A percentile compares a stretch with the other conserved stretches of the same genome.
phyloP scores from a whole-genome alignment of 1,140 invertebrate species.

The Littorina saxatilis region DNA sequence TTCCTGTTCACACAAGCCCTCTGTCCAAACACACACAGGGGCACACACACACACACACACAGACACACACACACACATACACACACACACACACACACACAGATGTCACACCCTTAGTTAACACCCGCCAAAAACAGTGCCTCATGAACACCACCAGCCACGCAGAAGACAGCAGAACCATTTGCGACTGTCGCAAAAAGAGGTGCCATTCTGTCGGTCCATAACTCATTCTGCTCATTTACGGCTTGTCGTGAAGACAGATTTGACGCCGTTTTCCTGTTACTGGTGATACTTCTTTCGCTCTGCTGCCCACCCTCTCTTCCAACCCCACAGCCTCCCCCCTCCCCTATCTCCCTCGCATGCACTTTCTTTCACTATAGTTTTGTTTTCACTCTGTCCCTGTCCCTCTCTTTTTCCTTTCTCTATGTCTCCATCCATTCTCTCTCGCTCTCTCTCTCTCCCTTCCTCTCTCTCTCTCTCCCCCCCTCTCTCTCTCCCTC shows the following conservation, averaged over 20 bases:
- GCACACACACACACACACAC: neutral
- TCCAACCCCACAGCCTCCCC: too few relatives aligned
- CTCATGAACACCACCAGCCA: neutral
- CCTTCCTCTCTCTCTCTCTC: too few relatives aligned
- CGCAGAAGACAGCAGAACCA: neutral
- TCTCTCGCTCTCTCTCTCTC: neutral
- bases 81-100: neutral
- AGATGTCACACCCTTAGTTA: too few relatives aligned
- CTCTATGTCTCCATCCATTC: too few relatives aligned
- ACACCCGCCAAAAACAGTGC: too few relatives aligned
- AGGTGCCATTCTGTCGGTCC: neutral
- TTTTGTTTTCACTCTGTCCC: neutral
- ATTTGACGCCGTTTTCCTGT: constrained; percentile 12
- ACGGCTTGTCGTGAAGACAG: neutral
- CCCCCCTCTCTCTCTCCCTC: neutral
- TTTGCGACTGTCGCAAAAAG: neutral
- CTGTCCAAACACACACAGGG: neutral
- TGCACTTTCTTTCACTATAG: neutral
- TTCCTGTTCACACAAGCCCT: too few relatives aligned
- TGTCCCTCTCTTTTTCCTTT: neutral
- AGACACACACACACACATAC: neutral
- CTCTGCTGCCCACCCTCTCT: neutral
- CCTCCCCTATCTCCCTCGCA: neutral
- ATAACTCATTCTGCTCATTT: neutral
- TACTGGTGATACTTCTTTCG: constrained; percentile 2